Evolutionary conservation across 1,140 invertebrate species (phyloP).

Genomic region (Arion vulgaris): DNA sequence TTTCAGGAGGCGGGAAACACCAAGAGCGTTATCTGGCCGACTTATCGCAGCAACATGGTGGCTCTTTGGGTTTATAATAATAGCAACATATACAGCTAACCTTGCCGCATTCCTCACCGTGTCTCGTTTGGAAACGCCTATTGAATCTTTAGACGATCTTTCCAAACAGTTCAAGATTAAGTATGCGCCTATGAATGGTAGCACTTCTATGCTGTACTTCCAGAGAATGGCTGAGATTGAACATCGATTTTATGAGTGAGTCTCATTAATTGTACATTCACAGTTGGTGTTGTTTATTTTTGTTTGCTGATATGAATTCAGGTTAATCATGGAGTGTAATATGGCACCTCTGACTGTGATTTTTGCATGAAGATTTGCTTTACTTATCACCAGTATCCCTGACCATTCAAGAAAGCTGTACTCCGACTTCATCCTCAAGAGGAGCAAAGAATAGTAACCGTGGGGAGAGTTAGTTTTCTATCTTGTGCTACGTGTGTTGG

Average conservation of each 20-base stretch:
- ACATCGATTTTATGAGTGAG: constrained; percentile 91
- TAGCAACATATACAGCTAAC: constrained; percentile 98
- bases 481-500: no score
- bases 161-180: constrained; percentile 94
- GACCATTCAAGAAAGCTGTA: no score
- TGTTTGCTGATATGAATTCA: not conserved
- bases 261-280: no score
- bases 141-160: constrained; percentile 93
- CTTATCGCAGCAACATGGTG: constrained; percentile 97
- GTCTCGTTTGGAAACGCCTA: constrained; percentile 85
- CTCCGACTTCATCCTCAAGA: no score
- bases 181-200: constrained; percentile 88
- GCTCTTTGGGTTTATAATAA: constrained; percentile 98
- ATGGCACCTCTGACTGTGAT: not conserved
- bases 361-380: no score
- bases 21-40: constrained; percentile 84
- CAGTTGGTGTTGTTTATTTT: no score
- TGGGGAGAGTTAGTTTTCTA: no score
- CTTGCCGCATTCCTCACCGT: constrained; percentile 95
- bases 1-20: constrained; percentile 93
- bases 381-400: no score
- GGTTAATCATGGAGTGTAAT: not conserved
- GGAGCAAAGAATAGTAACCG: no score
- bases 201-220: constrained; percentile 92
- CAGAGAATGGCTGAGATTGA: constrained; percentile 97